Percentiles rank a stretch among this genome's conserved stretches.
phyloP scores from a whole-genome alignment of 2,113 vertebrate genomes.

The Lycaon pictus region DNA sequence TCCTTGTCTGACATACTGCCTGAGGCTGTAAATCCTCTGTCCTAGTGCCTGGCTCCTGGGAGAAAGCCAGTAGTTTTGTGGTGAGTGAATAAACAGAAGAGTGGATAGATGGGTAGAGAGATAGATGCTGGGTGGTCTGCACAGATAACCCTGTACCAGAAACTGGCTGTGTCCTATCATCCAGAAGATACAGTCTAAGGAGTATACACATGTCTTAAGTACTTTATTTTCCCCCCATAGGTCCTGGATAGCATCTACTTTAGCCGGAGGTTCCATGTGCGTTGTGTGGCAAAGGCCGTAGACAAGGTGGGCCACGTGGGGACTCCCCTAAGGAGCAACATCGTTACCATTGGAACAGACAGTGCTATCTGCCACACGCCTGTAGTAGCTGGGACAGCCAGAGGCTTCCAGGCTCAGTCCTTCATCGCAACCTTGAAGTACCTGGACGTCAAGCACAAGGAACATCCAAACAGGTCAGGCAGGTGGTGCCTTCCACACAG shows the following conservation, averaged over 20 bases:
- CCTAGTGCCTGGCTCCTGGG: background rate
- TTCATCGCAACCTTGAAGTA: constrained; percentile 98
- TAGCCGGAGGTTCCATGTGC: constrained; percentile 96
- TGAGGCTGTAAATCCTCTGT: background rate
- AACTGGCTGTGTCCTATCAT: background rate
- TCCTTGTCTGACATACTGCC: background rate
- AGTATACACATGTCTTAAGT: background rate
- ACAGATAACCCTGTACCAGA: background rate
- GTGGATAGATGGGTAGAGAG: background rate
- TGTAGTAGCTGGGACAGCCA: constrained; percentile 94
- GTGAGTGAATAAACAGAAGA: background rate
- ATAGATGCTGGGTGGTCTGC: background rate
- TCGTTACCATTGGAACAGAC: constrained; percentile 95
- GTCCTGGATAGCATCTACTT: constrained; percentile 99
- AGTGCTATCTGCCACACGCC: constrained; percentile 98
- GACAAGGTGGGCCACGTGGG: constrained; percentile 95
- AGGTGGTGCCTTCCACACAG: accelerated
- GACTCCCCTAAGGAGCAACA: constrained; percentile 95
- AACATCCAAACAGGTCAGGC: constrained; percentile 96
- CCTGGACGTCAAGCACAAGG: constrained; percentile 98
- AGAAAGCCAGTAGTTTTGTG: background rate
- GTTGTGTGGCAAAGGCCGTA: constrained; percentile 96
- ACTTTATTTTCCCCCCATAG: constrained; percentile 81
- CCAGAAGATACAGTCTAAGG: background rate
- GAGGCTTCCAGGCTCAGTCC: constrained; percentile 98